A percentile compares a stretch with the other conserved stretches of the same genome.
phyloP scores from a whole-genome alignment of 2,113 vertebrate genomes.

The Heterotis niloticus region DNA sequence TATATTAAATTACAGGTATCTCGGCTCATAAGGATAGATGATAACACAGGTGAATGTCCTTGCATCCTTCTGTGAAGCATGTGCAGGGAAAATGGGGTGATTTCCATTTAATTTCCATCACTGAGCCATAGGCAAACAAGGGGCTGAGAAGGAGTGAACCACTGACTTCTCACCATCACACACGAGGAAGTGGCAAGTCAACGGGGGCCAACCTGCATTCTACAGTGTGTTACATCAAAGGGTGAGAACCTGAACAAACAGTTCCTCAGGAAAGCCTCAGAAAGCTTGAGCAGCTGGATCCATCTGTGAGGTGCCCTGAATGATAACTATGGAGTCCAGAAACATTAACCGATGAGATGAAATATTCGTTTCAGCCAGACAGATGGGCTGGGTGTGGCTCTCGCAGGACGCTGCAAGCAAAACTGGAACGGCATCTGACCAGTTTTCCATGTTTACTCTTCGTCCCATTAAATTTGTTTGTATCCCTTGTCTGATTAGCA shows the following conservation, averaged over 20 bases:
- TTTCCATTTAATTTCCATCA: neutral
- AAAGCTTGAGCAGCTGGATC: too few species aligned
- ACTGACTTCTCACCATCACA: neutral
- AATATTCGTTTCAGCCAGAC: neutral
- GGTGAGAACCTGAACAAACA: too few species aligned
- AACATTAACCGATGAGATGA: too few species aligned
- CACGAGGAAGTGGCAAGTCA: slow-evolving; percentile 10
- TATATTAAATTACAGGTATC: neutral
- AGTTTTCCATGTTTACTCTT: too few species aligned
- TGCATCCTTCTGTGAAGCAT: too few species aligned
- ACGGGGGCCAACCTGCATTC: neutral
- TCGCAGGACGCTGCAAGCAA: neutral
- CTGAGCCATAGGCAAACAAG: neutral
- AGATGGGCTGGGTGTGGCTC: neutral
- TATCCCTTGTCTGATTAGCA: too few species aligned
- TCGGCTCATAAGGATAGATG: neutral
- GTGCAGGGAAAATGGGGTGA: neutral
- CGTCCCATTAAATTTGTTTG: too few species aligned
- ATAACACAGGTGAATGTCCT: neutral
- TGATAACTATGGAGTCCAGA: too few species aligned
- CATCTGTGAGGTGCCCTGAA: too few species aligned
- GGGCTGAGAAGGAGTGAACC: neutral
- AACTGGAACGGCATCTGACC: too few species aligned
- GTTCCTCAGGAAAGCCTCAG: too few species aligned
- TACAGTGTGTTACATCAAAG: too few species aligned